These are phyloP conservation scores for Alitta virens DNA, from an alignment of 2,888 invertebrate species.

Conservation along the genomic window DNA sequence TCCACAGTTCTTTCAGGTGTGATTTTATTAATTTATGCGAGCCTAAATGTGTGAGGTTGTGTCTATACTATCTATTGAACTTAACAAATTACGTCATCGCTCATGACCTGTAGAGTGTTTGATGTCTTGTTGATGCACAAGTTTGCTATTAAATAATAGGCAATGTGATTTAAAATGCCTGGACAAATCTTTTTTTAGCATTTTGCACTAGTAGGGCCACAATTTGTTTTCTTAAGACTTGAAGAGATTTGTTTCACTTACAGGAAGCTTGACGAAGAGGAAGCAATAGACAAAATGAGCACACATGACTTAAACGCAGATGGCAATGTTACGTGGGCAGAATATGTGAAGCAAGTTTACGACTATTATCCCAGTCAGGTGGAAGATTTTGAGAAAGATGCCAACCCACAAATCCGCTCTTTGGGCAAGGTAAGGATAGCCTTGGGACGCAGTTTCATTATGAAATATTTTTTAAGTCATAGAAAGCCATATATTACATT, in stretches of 20 bases:
- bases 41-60: too few species aligned
- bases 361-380: conserved; percentile 65
- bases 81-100: too few species aligned
- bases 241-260: too few species aligned
- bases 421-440: conserved; percentile 34
- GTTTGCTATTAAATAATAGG: too few species aligned
- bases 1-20: conserved; percentile 75
- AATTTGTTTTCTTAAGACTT: too few species aligned
- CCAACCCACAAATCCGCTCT: conserved; percentile 32
- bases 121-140: too few species aligned
- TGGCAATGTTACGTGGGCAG: conserved; percentile 81
- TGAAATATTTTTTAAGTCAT: background rate
- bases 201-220: too few species aligned
- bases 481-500: background rate
- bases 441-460: background rate
- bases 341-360: conserved; percentile 86
- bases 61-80: too few species aligned
- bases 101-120: too few species aligned
- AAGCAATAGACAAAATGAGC: conserved; percentile 78
- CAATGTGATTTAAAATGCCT: too few species aligned
- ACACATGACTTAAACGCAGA: conserved; percentile 81
- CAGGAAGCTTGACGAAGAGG: conserved; percentile 64
- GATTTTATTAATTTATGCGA: too few species aligned
- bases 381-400: conserved; percentile 38
- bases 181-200: too few species aligned